Percentiles rank a stretch among this genome's conserved stretches.
Conservation (phyloP, 37 sponge, comb jelly and placozoan genomes). For the Ianthella basta region DNA sequence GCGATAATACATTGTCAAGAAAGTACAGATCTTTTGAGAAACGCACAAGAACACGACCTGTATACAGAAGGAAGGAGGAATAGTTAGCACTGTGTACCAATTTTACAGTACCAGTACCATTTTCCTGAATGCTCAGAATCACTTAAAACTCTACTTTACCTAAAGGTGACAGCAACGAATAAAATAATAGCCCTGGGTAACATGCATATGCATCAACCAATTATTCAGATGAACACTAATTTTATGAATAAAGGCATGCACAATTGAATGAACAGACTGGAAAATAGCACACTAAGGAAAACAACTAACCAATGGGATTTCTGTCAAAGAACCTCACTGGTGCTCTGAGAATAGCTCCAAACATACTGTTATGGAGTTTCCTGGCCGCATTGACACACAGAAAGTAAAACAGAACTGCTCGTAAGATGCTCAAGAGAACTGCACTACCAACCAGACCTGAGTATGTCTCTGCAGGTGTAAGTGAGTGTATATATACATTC, state of each 20-base stretch:
- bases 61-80: neutral
- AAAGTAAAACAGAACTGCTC: neutral
- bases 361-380: constrained; percentile 10
- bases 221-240: too few relatives aligned
- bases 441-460: neutral
- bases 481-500: too few relatives aligned
- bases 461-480: neutral
- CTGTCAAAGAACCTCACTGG: constrained; percentile 33
- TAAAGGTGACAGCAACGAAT: too few relatives aligned
- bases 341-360: constrained; percentile 21
- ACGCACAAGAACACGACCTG: constrained; percentile 57
- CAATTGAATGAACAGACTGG: too few relatives aligned
- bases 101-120: too few relatives aligned
- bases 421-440: neutral
- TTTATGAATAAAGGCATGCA: too few relatives aligned
- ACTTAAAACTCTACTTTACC: too few relatives aligned
- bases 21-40: constrained; percentile 53
- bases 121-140: too few relatives aligned
- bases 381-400: neutral
- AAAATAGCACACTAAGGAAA: too few relatives aligned
- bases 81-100: too few relatives aligned
- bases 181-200: too few relatives aligned
- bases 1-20: constrained; percentile 42
- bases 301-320: constrained; percentile 25
- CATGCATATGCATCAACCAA: neutral